Conservation (phyloP, 2,113 vertebrate species). For the Cavia porcellus region DNA sequence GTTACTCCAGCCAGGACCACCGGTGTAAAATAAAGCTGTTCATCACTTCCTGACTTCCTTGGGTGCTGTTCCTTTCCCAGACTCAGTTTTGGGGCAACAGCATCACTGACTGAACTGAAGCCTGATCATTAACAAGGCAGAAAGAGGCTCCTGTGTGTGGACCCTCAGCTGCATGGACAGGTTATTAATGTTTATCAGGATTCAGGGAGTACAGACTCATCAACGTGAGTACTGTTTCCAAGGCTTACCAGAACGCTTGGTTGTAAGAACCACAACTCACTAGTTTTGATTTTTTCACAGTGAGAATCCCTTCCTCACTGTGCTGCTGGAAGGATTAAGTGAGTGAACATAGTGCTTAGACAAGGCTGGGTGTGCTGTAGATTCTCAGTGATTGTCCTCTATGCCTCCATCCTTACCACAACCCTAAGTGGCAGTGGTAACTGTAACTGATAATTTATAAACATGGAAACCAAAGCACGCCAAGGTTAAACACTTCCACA, state of each 20-base stretch:
- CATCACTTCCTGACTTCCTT: no score
- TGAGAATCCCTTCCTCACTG: not conserved
- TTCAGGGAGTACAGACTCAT: not conserved
- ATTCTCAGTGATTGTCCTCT: not conserved
- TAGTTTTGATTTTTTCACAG: not conserved
- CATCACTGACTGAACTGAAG: not conserved
- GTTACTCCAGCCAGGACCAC: no score
- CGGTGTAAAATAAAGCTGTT: no score
- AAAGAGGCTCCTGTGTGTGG: not conserved
- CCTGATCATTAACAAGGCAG: not conserved
- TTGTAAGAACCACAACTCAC: not conserved
- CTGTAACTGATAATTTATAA: not conserved
- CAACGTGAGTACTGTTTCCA: not conserved
- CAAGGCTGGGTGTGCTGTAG: not conserved
- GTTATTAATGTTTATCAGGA: not conserved
- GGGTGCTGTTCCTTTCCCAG: no score
- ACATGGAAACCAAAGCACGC: not conserved
- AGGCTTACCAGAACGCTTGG: not conserved
- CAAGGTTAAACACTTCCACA: not conserved
- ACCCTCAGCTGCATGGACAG: not conserved
- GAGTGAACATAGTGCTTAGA: not conserved
- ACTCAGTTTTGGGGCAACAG: no score
- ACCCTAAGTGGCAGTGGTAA: not conserved
- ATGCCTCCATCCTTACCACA: not conserved
- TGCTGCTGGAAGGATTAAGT: not conserved